phyloP scores from a whole-genome alignment of 2,797 vertebrate species.

The Tangara arthus region DNA sequence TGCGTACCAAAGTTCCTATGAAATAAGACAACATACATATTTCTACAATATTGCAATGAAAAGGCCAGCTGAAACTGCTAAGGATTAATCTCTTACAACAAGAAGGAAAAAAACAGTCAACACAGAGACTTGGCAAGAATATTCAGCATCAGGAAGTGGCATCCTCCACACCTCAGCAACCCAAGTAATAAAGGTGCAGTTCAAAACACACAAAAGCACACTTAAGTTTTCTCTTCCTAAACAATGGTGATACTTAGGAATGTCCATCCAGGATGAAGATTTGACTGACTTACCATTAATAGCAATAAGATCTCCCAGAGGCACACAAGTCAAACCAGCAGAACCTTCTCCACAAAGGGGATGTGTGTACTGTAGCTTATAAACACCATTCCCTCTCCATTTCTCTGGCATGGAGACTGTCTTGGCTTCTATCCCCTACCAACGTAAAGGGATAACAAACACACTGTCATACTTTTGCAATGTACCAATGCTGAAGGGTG shows the following conservation, averaged over 20 bases:
- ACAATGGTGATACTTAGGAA: background rate
- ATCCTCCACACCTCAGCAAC: background rate
- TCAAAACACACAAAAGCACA: background rate
- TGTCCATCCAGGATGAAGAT: background rate
- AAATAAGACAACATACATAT: background rate
- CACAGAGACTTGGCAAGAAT: background rate
- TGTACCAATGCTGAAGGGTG: background rate
- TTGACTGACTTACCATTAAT: slow-evolving; percentile 80
- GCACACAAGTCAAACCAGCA: slow-evolving; percentile 81
- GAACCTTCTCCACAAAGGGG: slow-evolving; percentile 83
- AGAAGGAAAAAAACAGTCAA: background rate
- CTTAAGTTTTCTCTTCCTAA: background rate
- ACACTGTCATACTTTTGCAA: background rate
- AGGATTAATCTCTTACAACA: background rate
- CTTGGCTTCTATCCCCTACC: slow-evolving; percentile 78
- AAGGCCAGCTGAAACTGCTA: background rate
- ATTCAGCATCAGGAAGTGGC: background rate
- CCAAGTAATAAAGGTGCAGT: background rate
- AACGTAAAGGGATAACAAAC: background rate
- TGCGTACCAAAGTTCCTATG: background rate
- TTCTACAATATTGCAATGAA: background rate
- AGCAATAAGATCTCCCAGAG: slow-evolving; percentile 83
- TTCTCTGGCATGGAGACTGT: slow-evolving; percentile 83
- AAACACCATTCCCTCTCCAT: slow-evolving; percentile 83
- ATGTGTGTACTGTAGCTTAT: slow-evolving; percentile 86